phyloP scores from a whole-genome alignment of 2,888 invertebrate species.

The Oxystoma pomonae region DNA sequence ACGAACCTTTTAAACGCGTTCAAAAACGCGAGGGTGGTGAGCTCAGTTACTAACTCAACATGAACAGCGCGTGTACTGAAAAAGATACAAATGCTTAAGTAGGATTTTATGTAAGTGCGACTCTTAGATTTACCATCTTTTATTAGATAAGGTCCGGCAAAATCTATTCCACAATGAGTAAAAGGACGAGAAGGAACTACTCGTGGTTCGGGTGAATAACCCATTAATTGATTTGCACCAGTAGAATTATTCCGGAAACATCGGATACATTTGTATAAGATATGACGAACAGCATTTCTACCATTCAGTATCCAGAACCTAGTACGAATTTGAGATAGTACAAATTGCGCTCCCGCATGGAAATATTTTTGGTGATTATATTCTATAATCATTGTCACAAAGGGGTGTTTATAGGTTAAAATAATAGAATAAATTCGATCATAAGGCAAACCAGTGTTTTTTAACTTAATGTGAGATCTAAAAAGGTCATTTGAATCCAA shows the following conservation, averaged over 20 bases:
- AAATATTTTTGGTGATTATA: constrained; percentile 22
- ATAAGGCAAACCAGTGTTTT: too few relatives aligned
- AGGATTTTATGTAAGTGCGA: constrained; percentile 15
- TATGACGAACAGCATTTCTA: constrained; percentile 12
- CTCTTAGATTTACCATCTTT: constrained; percentile 19
- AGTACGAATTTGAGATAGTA: constrained; percentile 19
- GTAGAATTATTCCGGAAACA: constrained; percentile 20
- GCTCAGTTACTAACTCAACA: constrained; percentile 18
- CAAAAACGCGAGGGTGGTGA: constrained; percentile 13
- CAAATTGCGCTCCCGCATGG: constrained; percentile 19
- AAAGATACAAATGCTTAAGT: constrained; percentile 25
- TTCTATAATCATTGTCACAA: constrained; percentile 19
- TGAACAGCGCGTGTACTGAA: constrained; percentile 10
- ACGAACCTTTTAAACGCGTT: constrained; percentile 21
- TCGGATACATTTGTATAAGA: constrained; percentile 15
- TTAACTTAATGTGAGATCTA: too few relatives aligned
- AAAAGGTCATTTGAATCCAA: too few relatives aligned
- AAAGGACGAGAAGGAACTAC: constrained; percentile 23
- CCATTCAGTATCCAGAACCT: constrained; percentile 23
- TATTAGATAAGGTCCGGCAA: constrained; percentile 23
- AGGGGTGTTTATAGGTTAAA: constrained; percentile 16
- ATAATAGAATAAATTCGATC: too few relatives aligned
- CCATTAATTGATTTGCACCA: constrained; percentile 19
- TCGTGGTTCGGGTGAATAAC: constrained; percentile 18
- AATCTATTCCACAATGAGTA: constrained; percentile 20